Conservation (phyloP, 2,888 invertebrate genomes). For the Nomada hirtipes region DNA sequence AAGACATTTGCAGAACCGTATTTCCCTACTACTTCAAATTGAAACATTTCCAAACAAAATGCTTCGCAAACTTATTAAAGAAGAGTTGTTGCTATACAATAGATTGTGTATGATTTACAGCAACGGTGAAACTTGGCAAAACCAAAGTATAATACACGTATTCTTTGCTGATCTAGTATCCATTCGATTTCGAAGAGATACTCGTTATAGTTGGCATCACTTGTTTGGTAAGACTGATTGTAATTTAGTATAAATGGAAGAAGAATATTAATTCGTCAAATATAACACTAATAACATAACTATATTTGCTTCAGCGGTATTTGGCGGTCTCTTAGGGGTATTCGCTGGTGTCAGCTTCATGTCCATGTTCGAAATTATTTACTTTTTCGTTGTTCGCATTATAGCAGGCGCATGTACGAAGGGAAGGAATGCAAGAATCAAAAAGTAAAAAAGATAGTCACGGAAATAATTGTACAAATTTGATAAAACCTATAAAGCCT, state of each 20-base stretch:
- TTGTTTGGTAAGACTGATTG: constrained; percentile 86
- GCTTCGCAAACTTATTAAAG: neutral
- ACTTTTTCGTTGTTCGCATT: constrained; percentile 87
- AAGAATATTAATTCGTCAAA: constrained; percentile 11
- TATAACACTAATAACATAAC: constrained; percentile 8
- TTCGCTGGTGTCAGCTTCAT: constrained; percentile 90
- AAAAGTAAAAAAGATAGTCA: neutral
- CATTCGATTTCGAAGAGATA: constrained; percentile 88
- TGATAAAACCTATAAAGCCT: neutral
- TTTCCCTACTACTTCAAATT: no score
- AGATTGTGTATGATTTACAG: constrained; percentile 38
- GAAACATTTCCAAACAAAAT: no score
- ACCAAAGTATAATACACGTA: constrained; percentile 87
- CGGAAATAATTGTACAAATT: constrained; percentile 5
- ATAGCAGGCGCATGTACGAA: constrained; percentile 61
- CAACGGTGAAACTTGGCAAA: constrained; percentile 70
- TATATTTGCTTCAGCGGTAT: constrained; percentile 86
- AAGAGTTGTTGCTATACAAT: neutral
- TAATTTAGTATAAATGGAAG: constrained; percentile 20
- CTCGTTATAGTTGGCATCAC: constrained; percentile 89
- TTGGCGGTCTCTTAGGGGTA: constrained; percentile 89
- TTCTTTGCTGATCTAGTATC: constrained; percentile 89
- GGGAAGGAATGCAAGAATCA: neutral
- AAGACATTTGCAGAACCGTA: no score
- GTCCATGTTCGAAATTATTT: constrained; percentile 88